These are phyloP conservation scores for Sphaerophoria rueppellii DNA, from an alignment of 2,888 invertebrate species.

Conservation along the genomic window DNA sequence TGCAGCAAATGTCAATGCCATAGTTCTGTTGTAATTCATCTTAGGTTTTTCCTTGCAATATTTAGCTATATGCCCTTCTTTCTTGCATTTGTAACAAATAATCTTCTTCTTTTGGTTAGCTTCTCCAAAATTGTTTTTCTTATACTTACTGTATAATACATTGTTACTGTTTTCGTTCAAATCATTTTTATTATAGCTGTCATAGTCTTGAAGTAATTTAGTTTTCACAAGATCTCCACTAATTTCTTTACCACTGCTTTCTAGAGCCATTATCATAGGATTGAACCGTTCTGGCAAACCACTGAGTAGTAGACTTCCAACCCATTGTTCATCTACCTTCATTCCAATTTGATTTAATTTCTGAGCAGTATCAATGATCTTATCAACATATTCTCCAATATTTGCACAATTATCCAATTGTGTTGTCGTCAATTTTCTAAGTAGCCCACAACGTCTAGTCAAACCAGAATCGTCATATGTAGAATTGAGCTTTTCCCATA, in stretches of 20 bases:
- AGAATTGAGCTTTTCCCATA: too few species aligned
- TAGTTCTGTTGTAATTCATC: constrained; percentile 3
- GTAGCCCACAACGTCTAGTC: constrained; percentile 28
- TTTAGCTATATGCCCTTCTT: too few species aligned
- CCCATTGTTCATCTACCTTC: constrained; percentile 35
- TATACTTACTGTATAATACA: constrained; percentile 7
- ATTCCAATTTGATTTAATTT: constrained; percentile 50
- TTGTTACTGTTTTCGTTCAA: background rate
- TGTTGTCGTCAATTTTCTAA: constrained; percentile 44
- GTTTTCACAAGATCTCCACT: constrained; percentile 50
- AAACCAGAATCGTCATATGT: constrained; percentile 10
- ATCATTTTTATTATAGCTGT: constrained; percentile 24
- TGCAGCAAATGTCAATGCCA: background rate
- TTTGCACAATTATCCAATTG: too few species aligned
- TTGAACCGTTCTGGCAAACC: constrained; percentile 28
- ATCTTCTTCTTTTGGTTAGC: background rate
- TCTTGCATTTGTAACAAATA: too few species aligned
- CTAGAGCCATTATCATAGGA: too few species aligned
- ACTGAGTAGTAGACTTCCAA: background rate
- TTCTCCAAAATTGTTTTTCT: background rate
- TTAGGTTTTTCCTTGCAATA: too few species aligned
- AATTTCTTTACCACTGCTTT: too few species aligned
- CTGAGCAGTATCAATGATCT: constrained; percentile 37
- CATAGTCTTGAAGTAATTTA: constrained; percentile 45
- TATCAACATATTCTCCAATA: too few species aligned